Conservation (phyloP, 1,140 invertebrate genomes). For the Cotesia typhae region DNA sequence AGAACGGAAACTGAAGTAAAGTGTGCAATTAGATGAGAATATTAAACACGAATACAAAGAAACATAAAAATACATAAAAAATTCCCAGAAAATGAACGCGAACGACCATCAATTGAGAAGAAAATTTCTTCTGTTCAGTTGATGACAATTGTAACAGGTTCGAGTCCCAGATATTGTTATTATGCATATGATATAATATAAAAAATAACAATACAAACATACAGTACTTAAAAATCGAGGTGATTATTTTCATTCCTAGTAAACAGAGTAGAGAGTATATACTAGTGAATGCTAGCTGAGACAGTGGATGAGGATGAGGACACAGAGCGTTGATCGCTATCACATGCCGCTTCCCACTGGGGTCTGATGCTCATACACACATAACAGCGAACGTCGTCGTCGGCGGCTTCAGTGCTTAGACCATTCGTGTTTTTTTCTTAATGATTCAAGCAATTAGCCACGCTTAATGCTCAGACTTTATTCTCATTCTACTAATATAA, state of each 20-base stretch:
- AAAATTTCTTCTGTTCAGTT: neutral
- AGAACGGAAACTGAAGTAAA: neutral
- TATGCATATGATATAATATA: slow-evolving; percentile 38
- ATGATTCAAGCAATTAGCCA: slow-evolving; percentile 67
- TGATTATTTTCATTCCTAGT: slow-evolving; percentile 64
- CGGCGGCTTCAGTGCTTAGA: slow-evolving; percentile 46
- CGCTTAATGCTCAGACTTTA: slow-evolving; percentile 63
- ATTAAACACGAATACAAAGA: neutral
- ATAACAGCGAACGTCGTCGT: neutral
- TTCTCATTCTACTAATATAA: slow-evolving; percentile 47
- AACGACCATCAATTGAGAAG: no score
- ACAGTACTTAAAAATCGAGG: slow-evolving; percentile 41
- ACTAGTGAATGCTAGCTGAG: slow-evolving; percentile 15
- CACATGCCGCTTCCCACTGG: slow-evolving; percentile 60
- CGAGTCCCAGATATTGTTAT: slow-evolving; percentile 50
- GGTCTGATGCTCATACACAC: slow-evolving; percentile 27
- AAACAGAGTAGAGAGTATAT: slow-evolving; percentile 39
- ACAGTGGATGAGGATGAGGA: no score
- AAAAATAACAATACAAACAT: no score
- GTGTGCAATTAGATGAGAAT: neutral
- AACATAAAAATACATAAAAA: neutral
- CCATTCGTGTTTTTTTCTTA: slow-evolving; percentile 66
- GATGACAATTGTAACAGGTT: no score
- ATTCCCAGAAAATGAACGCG: neutral
- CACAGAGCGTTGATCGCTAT: slow-evolving; percentile 44